Evolutionary conservation across 1,140 invertebrate genomes (phyloP).

Genomic region (Bombus affinis): DNA sequence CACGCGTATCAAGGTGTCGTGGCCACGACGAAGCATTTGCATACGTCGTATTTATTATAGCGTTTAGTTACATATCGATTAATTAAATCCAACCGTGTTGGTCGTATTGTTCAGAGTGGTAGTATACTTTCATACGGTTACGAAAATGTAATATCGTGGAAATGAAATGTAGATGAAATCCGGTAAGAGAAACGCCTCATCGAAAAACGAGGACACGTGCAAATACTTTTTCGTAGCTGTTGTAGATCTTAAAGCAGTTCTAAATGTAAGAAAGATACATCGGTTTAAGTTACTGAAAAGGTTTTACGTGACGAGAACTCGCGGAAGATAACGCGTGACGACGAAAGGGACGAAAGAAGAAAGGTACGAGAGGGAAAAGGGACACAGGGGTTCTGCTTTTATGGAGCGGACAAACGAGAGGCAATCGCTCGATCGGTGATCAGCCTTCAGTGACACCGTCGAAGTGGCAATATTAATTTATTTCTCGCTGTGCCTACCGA

Average conservation of each 20-base stretch:
- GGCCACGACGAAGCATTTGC: neutral
- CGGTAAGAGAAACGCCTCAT: too few species aligned
- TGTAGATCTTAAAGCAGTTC: neutral
- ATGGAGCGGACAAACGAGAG: conserved; percentile 58
- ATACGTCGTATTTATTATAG: neutral
- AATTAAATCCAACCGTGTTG: too few species aligned
- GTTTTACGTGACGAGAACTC: neutral
- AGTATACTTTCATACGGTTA: neutral
- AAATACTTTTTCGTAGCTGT: too few species aligned
- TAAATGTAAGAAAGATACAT: neutral
- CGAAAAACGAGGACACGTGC: too few species aligned
- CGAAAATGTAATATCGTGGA: neutral
- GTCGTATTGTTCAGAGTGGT: neutral
- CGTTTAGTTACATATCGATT: too few species aligned
- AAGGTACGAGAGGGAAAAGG: neutral
- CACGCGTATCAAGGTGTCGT: neutral
- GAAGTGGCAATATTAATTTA: conserved; percentile 73
- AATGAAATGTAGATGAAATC: neutral
- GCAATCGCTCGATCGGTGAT: conserved; percentile 64
- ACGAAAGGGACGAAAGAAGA: neutral
- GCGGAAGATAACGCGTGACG: conserved; percentile 4
- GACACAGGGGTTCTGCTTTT: conserved; percentile 33
- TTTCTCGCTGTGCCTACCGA: conserved; percentile 55
- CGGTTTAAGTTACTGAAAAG: neutral
- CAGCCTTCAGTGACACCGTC: conserved; percentile 58